Evolutionary conservation across 2,797 vertebrate species (phyloP).

Genomic region (Oophaga sylvatica): DNA sequence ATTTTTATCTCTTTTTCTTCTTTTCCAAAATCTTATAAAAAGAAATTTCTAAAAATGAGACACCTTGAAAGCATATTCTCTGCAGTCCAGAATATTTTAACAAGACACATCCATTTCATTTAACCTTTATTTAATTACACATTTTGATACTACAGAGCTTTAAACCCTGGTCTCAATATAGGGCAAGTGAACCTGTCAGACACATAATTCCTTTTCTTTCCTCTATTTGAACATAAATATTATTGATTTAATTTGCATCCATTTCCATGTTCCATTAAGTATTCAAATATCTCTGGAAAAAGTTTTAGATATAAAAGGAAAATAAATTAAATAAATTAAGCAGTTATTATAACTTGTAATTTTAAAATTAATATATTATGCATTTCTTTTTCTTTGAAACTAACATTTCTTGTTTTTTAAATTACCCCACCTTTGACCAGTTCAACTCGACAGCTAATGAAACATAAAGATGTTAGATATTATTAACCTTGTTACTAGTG

Average conservation of each 20-base stretch:
- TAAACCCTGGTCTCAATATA: background rate
- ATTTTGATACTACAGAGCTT: slow-evolving; percentile 12
- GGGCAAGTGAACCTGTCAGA: slow-evolving; percentile 16
- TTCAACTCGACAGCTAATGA: background rate
- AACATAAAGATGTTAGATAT: background rate
- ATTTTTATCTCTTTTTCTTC: slow-evolving; percentile 42
- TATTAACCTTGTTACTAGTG: background rate
- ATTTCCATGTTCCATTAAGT: background rate
- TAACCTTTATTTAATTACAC: slow-evolving; percentile 51
- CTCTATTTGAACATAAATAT: slow-evolving; percentile 12
- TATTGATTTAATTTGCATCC: background rate
- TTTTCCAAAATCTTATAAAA: slow-evolving; percentile 44
- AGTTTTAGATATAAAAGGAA: background rate
- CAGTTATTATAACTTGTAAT: background rate
- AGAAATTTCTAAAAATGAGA: slow-evolving; percentile 23
- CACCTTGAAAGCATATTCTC: slow-evolving; percentile 35
- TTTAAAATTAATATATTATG: background rate
- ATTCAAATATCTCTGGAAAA: background rate
- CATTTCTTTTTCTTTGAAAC: background rate
- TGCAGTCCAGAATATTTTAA: slow-evolving; percentile 46
- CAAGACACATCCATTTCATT: slow-evolving; percentile 32
- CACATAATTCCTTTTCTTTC: background rate
- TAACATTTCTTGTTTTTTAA: background rate
- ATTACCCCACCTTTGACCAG: background rate
- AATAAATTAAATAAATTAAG: background rate